Evolutionary conservation across 2,888 invertebrate species (phyloP).

Genomic region (Drosophila neoperkinsi): DNA sequence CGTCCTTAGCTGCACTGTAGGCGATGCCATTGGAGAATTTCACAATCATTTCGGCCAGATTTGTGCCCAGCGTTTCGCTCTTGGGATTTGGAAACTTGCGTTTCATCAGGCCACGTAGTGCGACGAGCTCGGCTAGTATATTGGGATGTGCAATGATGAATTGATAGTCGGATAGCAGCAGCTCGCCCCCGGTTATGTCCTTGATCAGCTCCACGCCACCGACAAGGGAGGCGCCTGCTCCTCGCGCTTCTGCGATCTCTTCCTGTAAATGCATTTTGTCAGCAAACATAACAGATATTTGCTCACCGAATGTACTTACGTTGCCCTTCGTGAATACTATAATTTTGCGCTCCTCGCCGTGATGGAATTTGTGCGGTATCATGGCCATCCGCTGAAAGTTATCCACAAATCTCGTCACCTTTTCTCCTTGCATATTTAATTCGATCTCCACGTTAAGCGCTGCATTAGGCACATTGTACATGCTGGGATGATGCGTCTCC

Average conservation of each 20-base stretch:
- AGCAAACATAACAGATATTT: background rate
- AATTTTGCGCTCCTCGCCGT: constrained; percentile 89
- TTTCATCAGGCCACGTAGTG: constrained; percentile 91
- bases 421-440: constrained; percentile 89
- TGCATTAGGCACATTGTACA: constrained; percentile 92
- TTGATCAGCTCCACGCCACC: constrained; percentile 92
- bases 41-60: constrained; percentile 88
- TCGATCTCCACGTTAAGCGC: constrained; percentile 90
- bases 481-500: constrained; percentile 93
- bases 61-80: constrained; percentile 88
- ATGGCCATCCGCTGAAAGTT: constrained; percentile 89
- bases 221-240: constrained; percentile 90
- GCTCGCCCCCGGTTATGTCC: constrained; percentile 90
- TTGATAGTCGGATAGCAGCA: constrained; percentile 89
- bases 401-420: constrained; percentile 88
- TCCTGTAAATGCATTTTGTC: constrained; percentile 63
- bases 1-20: constrained; percentile 89
- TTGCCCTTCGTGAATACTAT: constrained; percentile 91
- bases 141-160: constrained; percentile 92
- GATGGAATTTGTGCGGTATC: constrained; percentile 90
- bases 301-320: constrained; percentile 72
- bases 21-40: constrained; percentile 90
- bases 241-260: constrained; percentile 86
- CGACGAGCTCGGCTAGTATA: constrained; percentile 91
- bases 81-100: constrained; percentile 90